Evolutionary conservation across 2,888 invertebrate genomes (phyloP), one percentile per base, ranked within the genome.

Genomic region (Ophion ellenae): DNA sequence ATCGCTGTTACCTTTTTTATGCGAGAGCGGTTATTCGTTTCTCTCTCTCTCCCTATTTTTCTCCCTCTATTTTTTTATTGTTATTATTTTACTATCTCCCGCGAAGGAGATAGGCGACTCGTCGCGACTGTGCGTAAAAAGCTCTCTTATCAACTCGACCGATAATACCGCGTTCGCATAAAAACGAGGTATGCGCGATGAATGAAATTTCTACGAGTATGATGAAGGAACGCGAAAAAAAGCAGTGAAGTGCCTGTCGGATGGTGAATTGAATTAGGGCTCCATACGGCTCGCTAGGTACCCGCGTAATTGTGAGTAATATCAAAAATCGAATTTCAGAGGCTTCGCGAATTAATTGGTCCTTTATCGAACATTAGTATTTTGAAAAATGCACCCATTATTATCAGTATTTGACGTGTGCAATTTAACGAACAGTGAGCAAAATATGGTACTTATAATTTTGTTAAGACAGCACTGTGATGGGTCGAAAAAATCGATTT

Each of bases 1-100:
- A 67, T 74, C 66, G 28, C 81, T 20, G 20, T 74, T 74, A 59
- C 81, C 53, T 67, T 32, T 64, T 73, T 80, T 36, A 57, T 20
- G 71, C 53, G 45, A 73, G 53, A 40, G 40, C 11, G 1, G 4
- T 73, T 20, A 14, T 36, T 59, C 32, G 36, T 9, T 28, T 5
- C n/a, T 53, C 32, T 32, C 24, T 24, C 24, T 24, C 24, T 24
- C 24, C 1, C 24, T 24, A 1, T 24, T 1, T 24, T 1, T 24
- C 24, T 24, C 24, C 1, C 24, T 24, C 24, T n/a, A n/a, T n/a
- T 45, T 10, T 20, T n/a, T 53, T 24, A 64, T 47, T 76, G n/a
- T 76, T 47, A 32, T 53, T 66, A 10, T 53, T 40, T 40, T 73
- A 6, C 20, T 53, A 10, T 36, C 40, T 67, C 20, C 4, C 61